Conservation (phyloP, 2,113 vertebrate genomes). For the Clarias magur region DNA sequence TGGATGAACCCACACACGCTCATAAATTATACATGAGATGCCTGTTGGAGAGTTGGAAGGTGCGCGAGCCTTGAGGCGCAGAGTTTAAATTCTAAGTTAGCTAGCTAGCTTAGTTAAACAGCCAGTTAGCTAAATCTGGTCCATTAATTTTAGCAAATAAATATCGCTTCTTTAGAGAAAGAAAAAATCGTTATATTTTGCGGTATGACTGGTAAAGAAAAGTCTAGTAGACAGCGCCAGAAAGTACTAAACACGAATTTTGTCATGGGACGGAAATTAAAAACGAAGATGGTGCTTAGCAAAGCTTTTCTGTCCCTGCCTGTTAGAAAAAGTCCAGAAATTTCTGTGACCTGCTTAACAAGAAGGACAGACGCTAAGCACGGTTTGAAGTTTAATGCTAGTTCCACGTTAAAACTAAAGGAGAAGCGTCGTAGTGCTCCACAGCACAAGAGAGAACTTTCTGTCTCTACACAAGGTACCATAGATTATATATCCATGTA, state of each 20-base stretch:
- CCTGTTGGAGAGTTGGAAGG: not conserved
- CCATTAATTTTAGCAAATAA: not conserved
- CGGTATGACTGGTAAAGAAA: constrained; percentile 23
- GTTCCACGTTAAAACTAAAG: not conserved
- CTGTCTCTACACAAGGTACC: not conserved
- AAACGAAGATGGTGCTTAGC: not conserved
- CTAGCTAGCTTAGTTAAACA: not conserved
- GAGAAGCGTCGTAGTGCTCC: not conserved
- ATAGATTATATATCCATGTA: not conserved
- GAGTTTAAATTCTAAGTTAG: not conserved
- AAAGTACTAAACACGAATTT: constrained; percentile 31
- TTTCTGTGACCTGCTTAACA: not conserved
- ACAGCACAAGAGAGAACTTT: not conserved
- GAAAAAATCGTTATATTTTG: no score
- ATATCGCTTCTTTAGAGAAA: not conserved
- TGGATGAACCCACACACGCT: not conserved
- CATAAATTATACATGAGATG: not conserved
- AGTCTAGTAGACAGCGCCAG: not conserved
- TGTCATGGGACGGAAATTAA: not conserved
- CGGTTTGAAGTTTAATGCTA: not conserved
- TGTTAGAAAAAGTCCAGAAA: constrained; percentile 6
- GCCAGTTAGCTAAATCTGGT: not conserved
- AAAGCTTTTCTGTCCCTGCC: not conserved
- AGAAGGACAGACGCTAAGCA: constrained; percentile 45
- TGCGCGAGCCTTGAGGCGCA: not conserved